A percentile compares a stretch with the other conserved stretches of the same genome.
Conservation (phyloP, 1,140 invertebrate species). For the Tyrophagus putrescentiae region DNA sequence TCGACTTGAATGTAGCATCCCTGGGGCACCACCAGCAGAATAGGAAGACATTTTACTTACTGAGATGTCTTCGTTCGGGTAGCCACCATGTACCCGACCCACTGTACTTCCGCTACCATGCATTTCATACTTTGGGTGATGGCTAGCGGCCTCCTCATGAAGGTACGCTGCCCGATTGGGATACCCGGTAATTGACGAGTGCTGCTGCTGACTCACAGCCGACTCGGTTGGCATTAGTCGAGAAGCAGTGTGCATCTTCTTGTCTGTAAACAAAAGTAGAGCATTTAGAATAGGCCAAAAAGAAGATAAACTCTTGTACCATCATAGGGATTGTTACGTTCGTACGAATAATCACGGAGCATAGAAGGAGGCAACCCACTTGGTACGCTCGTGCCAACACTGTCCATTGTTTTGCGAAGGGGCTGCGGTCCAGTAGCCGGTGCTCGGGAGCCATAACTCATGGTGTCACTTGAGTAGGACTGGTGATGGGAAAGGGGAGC, state of each 20-base stretch:
- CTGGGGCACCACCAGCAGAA: not conserved
- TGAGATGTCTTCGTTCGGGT: not conserved
- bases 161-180: not conserved
- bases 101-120: not conserved
- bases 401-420: not conserved
- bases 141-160: not conserved
- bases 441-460: not conserved
- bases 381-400: not conserved
- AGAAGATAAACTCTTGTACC: not conserved
- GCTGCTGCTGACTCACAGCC: not conserved
- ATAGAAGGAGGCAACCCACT: constrained; percentile 2
- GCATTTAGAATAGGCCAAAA: not conserved
- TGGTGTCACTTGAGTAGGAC: not conserved
- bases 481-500: not conserved
- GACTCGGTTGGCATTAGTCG: not conserved
- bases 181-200: not conserved
- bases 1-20: not conserved
- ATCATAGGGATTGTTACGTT: not conserved
- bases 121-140: not conserved
- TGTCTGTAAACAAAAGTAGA: not conserved
- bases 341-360: not conserved
- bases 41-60: constrained; percentile 14
- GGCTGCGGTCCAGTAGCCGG: not conserved
- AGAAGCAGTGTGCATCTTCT: not conserved
- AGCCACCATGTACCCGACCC: not conserved